Percentiles rank a stretch among this genome's conserved stretches.
These are phyloP conservation scores for Lasiurus borealis DNA, from an alignment of 2,113 vertebrate species.

Conservation along the genomic window DNA sequence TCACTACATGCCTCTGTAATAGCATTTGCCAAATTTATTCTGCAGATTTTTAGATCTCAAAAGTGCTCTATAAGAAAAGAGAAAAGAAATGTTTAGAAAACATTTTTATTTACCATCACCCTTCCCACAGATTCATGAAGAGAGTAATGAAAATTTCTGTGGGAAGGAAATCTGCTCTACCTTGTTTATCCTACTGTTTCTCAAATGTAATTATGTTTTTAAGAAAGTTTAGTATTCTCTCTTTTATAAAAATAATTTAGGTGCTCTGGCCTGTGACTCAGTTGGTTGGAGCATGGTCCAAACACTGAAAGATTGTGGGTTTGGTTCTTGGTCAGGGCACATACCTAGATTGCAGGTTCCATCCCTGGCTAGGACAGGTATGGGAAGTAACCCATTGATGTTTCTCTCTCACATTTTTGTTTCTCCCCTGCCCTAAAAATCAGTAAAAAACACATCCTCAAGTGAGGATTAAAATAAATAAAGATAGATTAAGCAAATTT, in stretches of 20 bases:
- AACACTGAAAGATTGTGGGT: background rate
- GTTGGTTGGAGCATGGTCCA: background rate
- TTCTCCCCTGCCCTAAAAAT: too few species aligned
- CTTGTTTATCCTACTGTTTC: background rate
- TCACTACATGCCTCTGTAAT: background rate
- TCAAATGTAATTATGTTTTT: background rate
- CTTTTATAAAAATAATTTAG: background rate
- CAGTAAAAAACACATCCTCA: background rate
- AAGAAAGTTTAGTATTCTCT: background rate
- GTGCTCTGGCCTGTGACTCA: background rate
- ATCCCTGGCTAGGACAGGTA: background rate
- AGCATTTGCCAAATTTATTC: background rate
- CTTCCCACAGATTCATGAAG: background rate
- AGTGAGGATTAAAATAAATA: background rate
- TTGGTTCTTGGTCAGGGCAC: background rate
- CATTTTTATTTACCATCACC: background rate
- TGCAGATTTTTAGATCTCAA: conserved; percentile 16
- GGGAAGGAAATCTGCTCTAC: background rate
- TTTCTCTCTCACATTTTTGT: too few species aligned
- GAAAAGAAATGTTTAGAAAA: background rate
- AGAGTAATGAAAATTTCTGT: conserved; percentile 26
- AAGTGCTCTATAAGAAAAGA: conserved; percentile 37
- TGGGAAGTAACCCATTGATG: too few species aligned
- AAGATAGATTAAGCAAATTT: background rate
- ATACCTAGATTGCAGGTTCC: background rate